A percentile compares a stretch with the other conserved stretches of the same genome.
phyloP scores from a whole-genome alignment of 2,888 invertebrate species.

The Corbicula japonica region DNA sequence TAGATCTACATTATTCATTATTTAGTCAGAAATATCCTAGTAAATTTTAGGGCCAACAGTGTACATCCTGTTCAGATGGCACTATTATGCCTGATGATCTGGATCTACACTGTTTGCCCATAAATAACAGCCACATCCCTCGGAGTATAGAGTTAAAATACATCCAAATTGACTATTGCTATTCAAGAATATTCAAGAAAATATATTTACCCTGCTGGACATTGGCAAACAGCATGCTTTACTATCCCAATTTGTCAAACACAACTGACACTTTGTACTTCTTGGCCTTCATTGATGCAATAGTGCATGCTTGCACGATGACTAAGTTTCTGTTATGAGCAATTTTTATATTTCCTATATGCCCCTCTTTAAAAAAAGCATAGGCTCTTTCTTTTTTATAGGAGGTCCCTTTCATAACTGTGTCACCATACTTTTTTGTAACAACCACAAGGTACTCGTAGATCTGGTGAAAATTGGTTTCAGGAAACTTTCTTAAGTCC shows the following conservation, averaged over 20 bases:
- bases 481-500: constrained; percentile 27
- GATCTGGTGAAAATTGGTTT: constrained; percentile 36
- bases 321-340: neutral
- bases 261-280: constrained; percentile 29
- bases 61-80: no score
- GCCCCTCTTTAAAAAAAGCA: constrained; percentile 28
- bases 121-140: no score
- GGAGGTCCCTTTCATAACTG: constrained; percentile 28
- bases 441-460: constrained; percentile 33
- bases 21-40: no score
- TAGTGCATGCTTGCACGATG: constrained; percentile 24
- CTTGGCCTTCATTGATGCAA: constrained; percentile 36
- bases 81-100: no score
- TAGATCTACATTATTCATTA: no score
- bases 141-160: no score
- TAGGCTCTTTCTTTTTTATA: constrained; percentile 32
- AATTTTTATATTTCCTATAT: constrained; percentile 24
- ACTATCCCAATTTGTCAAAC: constrained; percentile 31
- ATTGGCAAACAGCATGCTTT: constrained; percentile 46
- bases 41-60: no score
- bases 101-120: no score
- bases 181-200: neutral
- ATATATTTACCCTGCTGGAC: constrained; percentile 39
- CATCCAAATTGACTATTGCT: no score
- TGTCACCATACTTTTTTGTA: constrained; percentile 24